These are phyloP conservation scores for Latrodectus geometricus DNA, from an alignment of 1,140 invertebrate species.

Conservation along the genomic window DNA sequence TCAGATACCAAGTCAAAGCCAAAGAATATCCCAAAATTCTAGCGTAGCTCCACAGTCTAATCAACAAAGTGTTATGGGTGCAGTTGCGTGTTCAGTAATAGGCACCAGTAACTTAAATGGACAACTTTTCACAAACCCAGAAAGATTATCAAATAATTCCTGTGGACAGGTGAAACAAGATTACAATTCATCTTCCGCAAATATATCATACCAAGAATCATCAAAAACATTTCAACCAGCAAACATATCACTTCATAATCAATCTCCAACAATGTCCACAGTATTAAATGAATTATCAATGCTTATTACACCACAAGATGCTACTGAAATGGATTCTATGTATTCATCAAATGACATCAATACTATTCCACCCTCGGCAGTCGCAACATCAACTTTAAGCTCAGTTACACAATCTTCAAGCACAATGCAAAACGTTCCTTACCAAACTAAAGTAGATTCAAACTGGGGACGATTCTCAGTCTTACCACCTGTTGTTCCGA, in stretches of 20 bases:
- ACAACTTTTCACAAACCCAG: too few relatives aligned
- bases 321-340: neutral
- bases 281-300: constrained; percentile 46
- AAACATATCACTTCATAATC: neutral
- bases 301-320: constrained; percentile 30
- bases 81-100: too few relatives aligned
- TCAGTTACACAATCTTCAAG: neutral
- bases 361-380: neutral
- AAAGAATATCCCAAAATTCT: too few relatives aligned
- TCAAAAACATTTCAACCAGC: neutral
- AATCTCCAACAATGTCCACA: neutral
- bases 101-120: too few relatives aligned
- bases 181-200: neutral
- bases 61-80: too few relatives aligned
- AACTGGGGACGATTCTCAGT: constrained; percentile 50
- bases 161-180: neutral
- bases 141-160: too few relatives aligned
- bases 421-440: neutral
- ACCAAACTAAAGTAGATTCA: constrained; percentile 17
- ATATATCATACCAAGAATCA: neutral
- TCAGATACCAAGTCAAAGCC: too few relatives aligned
- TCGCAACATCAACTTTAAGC: neutral
- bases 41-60: too few relatives aligned
- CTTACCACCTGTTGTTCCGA: constrained; percentile 36
- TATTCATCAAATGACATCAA: constrained; percentile 63